Evolutionary conservation across 2,888 invertebrate species (phyloP), one percentile per base, ranked within the genome.

Genomic region (Arge pagana): DNA sequence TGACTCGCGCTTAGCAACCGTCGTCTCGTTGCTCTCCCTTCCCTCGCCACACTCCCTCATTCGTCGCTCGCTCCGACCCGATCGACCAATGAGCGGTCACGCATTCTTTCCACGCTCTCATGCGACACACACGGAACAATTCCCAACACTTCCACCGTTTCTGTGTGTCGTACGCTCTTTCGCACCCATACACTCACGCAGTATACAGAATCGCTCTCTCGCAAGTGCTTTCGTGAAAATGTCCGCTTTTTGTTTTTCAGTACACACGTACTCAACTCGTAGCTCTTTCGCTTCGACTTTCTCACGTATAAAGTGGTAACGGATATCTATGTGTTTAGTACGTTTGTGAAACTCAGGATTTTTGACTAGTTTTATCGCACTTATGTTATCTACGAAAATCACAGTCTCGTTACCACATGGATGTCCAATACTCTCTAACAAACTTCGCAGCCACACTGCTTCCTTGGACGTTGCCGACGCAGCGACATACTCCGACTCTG

Each of bases 321-420:
- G 36, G 10, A 36, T 18, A 7, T 36, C 36, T 2, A 36, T 36
- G n/a, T 36, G 36, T 16, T 36, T 36, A 1, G 36, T 36, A 2
- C 36, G 15, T 36, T 36, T 36, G n/a, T 36, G 36, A n/a, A 36
- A 36, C 36, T 36, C 36, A 2, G 36, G 36, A 19, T 36, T 36
- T n/a, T n/a, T 36, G 15, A 18, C 36, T 15, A 36, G 36, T 36
- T n/a, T 15, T 4, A 36, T 36, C 19, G 36, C 36, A 36, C 18
- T 36, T 36, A 18, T 16, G n/a, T 36, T 36, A 19, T 36, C 36
- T n/a, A 36, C 36, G n/a, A 16, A 18, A 7, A 36, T 36, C 3
- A 16, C 36, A 15, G 36, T 36, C 2, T 16, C 36, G 6, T 16
- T 19, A 11, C 4, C 36, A 36, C 36, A 36, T 16, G 36, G 36